Base-by-base conservation (phyloP, 2,113 vertebrate genomes). In the Ancistrus triradiatus region DNA sequence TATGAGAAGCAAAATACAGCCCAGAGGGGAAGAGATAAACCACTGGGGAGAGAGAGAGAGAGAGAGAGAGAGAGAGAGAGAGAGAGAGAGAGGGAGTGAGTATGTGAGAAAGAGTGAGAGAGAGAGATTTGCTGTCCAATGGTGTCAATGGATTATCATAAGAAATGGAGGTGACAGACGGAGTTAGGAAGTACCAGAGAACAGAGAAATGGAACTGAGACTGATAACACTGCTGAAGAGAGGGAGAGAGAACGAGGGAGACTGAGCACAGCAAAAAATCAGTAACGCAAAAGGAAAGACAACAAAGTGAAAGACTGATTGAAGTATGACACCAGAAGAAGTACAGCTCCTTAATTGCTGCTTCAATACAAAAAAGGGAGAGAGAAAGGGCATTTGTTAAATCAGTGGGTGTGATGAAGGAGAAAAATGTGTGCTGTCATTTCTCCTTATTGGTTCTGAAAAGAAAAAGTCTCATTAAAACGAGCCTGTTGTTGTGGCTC, bases 161-260 rank as follows among this genome's bases (percentile, higher is more conserved):
- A 86, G 40, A 87, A 88, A 88, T 85, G 84, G 85, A 87, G 87
- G 82, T 78, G 78, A 80, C 80, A 79, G 85, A 87, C 73, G 77
- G 85, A 89, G 80, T 84, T 82, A 83, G 81, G 79, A 81, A 83
- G 80, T 86, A 85, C 84, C 81, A 80, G 80, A 69, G 81, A 84
- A 80, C 71, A 83, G 77, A 74, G 83, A 84, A 86, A 87, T 82
- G 76, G 80, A 87, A 82, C 81, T 17, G 49, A 73, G 77, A 63
- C 81, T 75, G 85, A 87, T 88, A 87, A 86, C 81, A 81, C 76
- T 72, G 81, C 72, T 71, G 81, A 69, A 59, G 57, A 59, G 19
- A 21, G 27, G 10, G 4, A 0, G 25, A 42, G 38, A 17, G 67
- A 38, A 42, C 10, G 49, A 50, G 51, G 24, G 38, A 37, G 27